Evolutionary conservation across 2,888 invertebrate species (phyloP), one percentile per base, ranked within the genome.

Genomic region (Podabrus alpinus): DNA sequence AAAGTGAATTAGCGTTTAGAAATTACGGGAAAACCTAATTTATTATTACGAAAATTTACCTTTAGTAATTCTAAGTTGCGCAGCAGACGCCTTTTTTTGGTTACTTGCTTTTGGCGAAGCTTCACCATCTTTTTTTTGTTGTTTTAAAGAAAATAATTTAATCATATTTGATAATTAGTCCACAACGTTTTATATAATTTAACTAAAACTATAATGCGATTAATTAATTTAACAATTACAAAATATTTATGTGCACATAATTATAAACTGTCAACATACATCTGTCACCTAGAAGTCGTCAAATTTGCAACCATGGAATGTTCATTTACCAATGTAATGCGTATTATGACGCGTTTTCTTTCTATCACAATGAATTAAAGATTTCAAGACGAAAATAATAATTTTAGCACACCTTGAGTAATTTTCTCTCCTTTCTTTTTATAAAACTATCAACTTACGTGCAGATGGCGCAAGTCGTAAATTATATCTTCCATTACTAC

Each of bases 91-190:
- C 88, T 97, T 97, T 89, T 97, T 96, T 88, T 95, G 95, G 86
- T 91, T 92, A 78, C 92, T 92, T 84, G 90, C 88, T 86, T 90
- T 91, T 82, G 95, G 94, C 77, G 90, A 92, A 83, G 94, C 92
- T 88, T 96, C 96, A 85, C 96, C 97, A 92, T 98, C 97, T 91
- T 98, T 98, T 90, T 97, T 97, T 90, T 98, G 97, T 91, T 98
- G 97, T 90, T 98, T 98, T 87, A 98, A 90, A 82, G 98, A 97
- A 92, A 98, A 98, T 89, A 98, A 92, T 92, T 97, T 98, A 88
- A 98, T 97, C 98, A 98, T 98, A 86, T 86, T 90, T 87, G 64
- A 62, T 29, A 66, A 67, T 66, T 72, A 21, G 24, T 9, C 45
- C 29, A 59, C 16, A 69, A 24, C 64, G 15, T 25, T 75, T 15